Conservation (phyloP, 2,113 vertebrate species). For the Patagioenas fasciata region DNA sequence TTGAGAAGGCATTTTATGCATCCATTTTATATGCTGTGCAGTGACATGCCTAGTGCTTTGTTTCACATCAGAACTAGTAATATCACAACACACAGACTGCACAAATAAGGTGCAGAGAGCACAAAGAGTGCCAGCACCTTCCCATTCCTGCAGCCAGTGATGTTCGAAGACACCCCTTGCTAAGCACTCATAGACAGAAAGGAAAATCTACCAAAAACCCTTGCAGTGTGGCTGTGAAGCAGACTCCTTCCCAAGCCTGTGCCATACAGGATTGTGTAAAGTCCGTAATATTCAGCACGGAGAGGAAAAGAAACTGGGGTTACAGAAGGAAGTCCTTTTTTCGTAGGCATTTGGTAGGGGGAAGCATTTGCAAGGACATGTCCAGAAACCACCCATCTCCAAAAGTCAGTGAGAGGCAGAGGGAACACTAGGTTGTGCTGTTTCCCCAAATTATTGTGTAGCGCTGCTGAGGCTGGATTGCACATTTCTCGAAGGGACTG, state of each 20-base stretch:
- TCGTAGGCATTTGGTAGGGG: neutral
- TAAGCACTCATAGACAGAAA: neutral
- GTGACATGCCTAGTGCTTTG: neutral
- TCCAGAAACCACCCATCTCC: neutral
- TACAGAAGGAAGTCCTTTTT: neutral
- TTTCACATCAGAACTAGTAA: neutral
- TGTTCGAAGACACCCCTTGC: neutral
- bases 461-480: neutral
- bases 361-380: fast-evolving
- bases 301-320: neutral
- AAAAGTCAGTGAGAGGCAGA: neutral
- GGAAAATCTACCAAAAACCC: neutral
- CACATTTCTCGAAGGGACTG: neutral
- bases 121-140: neutral
- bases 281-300: neutral
- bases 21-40: neutral
- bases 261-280: neutral
- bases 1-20: neutral
- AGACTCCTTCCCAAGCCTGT: neutral
- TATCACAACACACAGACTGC: neutral
- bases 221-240: neutral
- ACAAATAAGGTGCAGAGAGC: neutral
- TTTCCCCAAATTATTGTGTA: slow-evolving; percentile 34
- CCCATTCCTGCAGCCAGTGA: fast-evolving
- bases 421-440: slow-evolving; percentile 71